Percentiles rank a stretch among this genome's conserved stretches.
Conservation (phyloP, 2,113 vertebrate species). For the Ifrita kowaldi region DNA sequence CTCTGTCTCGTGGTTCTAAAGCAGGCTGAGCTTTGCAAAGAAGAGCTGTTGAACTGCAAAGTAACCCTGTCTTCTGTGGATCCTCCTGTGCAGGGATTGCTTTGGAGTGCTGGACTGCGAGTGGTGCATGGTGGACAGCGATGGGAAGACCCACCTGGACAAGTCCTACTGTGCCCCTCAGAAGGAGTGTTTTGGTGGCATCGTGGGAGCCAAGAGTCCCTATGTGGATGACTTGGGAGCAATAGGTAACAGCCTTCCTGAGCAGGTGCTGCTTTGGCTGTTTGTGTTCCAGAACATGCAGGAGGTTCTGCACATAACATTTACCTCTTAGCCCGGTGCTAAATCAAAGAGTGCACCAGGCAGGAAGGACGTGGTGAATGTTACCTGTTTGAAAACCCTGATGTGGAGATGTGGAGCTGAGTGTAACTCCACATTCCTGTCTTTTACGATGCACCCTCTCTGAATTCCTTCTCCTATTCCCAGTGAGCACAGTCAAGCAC, state of each 20-base stretch:
- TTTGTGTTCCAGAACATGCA: rapidly evolving
- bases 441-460: neutral
- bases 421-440: neutral
- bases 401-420: neutral
- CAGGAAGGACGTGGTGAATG: rapidly evolving
- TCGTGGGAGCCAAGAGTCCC: slow-evolving; percentile 95
- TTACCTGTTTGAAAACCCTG: neutral
- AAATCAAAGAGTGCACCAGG: neutral
- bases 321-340: rapidly evolving
- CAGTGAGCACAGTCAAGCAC: neutral
- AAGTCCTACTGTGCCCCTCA: slow-evolving; percentile 95
- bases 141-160: slow-evolving; percentile 93
- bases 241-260: slow-evolving; percentile 74
- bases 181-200: slow-evolving; percentile 97
- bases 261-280: neutral
- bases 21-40: neutral
- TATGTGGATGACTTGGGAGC: slow-evolving; percentile 89
- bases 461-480: neutral
- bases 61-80: rapidly evolving
- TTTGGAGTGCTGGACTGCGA: slow-evolving; percentile 97
- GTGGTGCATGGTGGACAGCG: slow-evolving; percentile 98
- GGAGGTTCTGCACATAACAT: rapidly evolving
- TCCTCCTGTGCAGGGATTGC: slow-evolving; percentile 80
- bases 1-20: neutral
- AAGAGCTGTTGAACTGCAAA: neutral